Percentiles rank a stretch among this genome's conserved stretches.
phyloP scores from a whole-genome alignment of 2,888 invertebrate species.

The Leucoptera coffeella region DNA sequence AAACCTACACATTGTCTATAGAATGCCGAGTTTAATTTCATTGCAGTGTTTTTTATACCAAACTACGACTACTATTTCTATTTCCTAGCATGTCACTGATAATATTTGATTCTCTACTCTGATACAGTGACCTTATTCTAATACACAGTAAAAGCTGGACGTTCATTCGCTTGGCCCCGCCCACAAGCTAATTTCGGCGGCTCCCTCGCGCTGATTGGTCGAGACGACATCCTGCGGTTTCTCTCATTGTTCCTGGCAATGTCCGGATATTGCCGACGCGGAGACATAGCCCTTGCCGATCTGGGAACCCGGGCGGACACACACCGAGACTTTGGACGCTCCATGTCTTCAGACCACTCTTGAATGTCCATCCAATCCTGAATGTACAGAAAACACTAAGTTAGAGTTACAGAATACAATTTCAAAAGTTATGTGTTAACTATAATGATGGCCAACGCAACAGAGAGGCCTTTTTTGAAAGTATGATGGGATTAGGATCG shows the following conservation, averaged over 20 bases:
- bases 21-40: too few relatives aligned
- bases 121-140: slow-evolving; percentile 10
- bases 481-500: too few relatives aligned
- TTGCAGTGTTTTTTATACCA: too few relatives aligned
- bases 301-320: slow-evolving; percentile 24
- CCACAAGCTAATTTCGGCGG: slow-evolving; percentile 22
- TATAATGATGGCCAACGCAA: too few relatives aligned
- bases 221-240: slow-evolving; percentile 21
- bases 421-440: too few relatives aligned
- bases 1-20: too few relatives aligned
- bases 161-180: slow-evolving; percentile 25
- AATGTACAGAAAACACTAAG: not conserved
- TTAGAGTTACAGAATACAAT: too few relatives aligned
- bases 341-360: slow-evolving; percentile 21
- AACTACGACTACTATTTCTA: too few relatives aligned
- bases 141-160: slow-evolving; percentile 40
- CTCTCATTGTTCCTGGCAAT: slow-evolving; percentile 24
- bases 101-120: too few relatives aligned
- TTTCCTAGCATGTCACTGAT: too few relatives aligned
- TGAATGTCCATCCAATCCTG: slow-evolving; percentile 14
- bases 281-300: slow-evolving; percentile 18
- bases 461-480: too few relatives aligned
- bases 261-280: slow-evolving; percentile 10
- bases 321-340: slow-evolving; percentile 29
- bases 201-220: slow-evolving; percentile 29